Evolutionary conservation across 2,113 vertebrate genomes (phyloP), one percentile per base, ranked within the genome.

Genomic region (Gopherus evgoodei): DNA sequence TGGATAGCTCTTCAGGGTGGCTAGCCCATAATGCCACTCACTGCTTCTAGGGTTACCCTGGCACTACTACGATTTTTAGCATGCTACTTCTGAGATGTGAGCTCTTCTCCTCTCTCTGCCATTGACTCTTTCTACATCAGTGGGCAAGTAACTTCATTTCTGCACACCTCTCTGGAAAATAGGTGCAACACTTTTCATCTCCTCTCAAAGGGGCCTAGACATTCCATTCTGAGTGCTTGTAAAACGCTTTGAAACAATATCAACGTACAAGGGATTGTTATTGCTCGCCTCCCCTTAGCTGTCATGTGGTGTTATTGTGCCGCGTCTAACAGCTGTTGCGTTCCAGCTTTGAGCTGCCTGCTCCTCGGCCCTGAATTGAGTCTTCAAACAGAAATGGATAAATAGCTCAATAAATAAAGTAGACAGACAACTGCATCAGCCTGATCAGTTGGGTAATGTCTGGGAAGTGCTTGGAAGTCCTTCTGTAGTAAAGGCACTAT

Each of bases 301-400:
- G 84, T 88, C 53, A 92, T 31, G 4, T 52, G 27, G 65, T 56
- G 57, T 86, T 91, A 91, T 57, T 5, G 79, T 1, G 1, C 1
- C 1, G 93, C 80, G 54, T 54, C 87, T 65, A 88, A 87, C 95
- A 96, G 91, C 87, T 90, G 93, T 54, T 90, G 54, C 0, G 22
- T 94, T 97, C 96, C 91, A 94, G 87, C 87, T 95, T 54, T 81
- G 78, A 84, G 85, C 94, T 85, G 94, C 81, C 57, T 88, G 88
- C 88, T 87, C 95, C 76, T 96, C 94, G 87, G 96, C 91, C 94
- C 38, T 91, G 53, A 56, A 57, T 14, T 17, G 47, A 93, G 8
- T 8, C 35, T 72, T 87, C 14, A 81, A 90, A 90, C 59, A 90
- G 52, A 93, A 89, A 16, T 2, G 94, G 86, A 5, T 31, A 91